Evolutionary conservation across 2,888 invertebrate genomes (phyloP).

Genomic region (Isotomurus palustris): DNA sequence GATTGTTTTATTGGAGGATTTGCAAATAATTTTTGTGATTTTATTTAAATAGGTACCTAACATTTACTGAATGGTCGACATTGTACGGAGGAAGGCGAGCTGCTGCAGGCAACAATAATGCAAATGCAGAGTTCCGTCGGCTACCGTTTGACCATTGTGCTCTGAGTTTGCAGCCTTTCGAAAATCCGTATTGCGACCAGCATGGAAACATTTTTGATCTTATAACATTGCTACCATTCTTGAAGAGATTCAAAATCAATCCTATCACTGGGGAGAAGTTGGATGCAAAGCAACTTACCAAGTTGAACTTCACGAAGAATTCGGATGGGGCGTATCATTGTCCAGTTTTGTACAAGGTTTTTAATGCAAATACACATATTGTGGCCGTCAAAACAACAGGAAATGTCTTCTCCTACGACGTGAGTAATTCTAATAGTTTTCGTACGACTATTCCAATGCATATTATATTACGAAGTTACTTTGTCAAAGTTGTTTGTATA

Average conservation of each 20-base stretch:
- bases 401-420: slow-evolving; percentile 90
- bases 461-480: background rate
- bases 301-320: slow-evolving; percentile 85
- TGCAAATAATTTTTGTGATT: background rate
- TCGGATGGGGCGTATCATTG: slow-evolving; percentile 79
- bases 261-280: slow-evolving; percentile 88
- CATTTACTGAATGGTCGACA: slow-evolving; percentile 83
- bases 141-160: slow-evolving; percentile 91
- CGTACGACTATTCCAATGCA: background rate
- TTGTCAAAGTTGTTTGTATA: background rate
- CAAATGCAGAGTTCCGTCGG: slow-evolving; percentile 70
- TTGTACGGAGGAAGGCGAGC: slow-evolving; percentile 81
- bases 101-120: slow-evolving; percentile 62
- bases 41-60: slow-evolving; percentile 63
- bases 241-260: slow-evolving; percentile 87
- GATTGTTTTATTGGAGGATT: background rate
- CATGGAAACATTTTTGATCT: slow-evolving; percentile 93
- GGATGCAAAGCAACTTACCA: slow-evolving; percentile 73
- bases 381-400: slow-evolving; percentile 85
- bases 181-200: slow-evolving; percentile 82
- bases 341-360: slow-evolving; percentile 85
- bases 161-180: slow-evolving; percentile 84
- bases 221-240: slow-evolving; percentile 75
- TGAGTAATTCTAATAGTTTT: slow-evolving; percentile 43
- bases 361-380: slow-evolving; percentile 90